Evolutionary conservation across 2,797 vertebrate genomes (phyloP).

Genomic region (Neosilurus hyrtlii): DNA sequence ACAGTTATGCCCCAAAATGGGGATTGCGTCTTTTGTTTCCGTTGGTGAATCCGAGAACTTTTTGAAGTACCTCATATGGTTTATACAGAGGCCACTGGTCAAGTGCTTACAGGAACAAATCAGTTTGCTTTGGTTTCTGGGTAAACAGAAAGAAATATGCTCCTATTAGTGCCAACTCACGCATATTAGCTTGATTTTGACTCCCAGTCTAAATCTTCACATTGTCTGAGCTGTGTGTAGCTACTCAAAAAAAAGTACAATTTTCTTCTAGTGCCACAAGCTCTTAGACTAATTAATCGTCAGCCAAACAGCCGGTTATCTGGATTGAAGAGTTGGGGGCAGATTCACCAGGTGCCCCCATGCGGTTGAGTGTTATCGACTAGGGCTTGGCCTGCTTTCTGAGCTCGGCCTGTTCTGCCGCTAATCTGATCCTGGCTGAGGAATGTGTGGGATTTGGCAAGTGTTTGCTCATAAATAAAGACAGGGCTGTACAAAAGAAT

Average conservation of each 20-base stretch:
- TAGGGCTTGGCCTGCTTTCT: constrained; percentile 71
- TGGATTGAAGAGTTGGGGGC: constrained; percentile 34
- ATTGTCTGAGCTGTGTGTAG: background rate
- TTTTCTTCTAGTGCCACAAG: background rate
- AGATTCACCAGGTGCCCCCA: constrained; percentile 48
- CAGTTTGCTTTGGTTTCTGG: background rate
- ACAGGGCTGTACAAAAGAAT: constrained; percentile 71
- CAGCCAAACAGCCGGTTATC: constrained; percentile 40
- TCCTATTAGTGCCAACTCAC: background rate
- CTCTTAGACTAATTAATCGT: constrained; percentile 42
- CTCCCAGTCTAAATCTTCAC: background rate
- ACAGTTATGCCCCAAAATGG: too few relatives aligned
- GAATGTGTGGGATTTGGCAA: constrained; percentile 81
- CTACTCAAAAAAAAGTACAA: background rate
- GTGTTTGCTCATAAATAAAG: constrained; percentile 70
- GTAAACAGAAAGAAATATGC: background rate
- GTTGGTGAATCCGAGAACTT: too few relatives aligned
- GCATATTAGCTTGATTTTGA: background rate
- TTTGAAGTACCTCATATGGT: background rate
- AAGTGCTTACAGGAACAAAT: background rate
- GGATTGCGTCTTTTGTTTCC: too few relatives aligned
- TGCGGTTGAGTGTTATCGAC: constrained; percentile 42
- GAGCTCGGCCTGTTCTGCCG: constrained; percentile 64
- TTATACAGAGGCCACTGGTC: background rate
- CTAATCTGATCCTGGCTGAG: constrained; percentile 78